These are phyloP conservation scores for Euphydryas editha DNA, from an alignment of 2,888 invertebrate genomes.

Conservation along the genomic window DNA sequence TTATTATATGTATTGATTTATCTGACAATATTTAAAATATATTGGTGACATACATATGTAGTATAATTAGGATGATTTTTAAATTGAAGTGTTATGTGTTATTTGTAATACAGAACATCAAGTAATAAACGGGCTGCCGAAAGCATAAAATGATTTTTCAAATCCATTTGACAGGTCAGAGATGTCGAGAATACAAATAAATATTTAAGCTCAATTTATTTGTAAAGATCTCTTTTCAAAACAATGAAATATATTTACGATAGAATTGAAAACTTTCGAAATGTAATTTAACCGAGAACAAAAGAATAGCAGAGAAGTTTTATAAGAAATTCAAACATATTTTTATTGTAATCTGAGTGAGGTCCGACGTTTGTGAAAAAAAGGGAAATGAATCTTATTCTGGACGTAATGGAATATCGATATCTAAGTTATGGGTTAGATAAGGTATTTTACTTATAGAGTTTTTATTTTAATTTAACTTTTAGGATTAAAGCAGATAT, in stretches of 20 bases:
- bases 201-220: too few species aligned
- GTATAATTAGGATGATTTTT: too few species aligned
- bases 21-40: too few species aligned
- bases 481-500: too few species aligned
- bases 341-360: conserved; percentile 1
- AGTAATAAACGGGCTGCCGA: too few species aligned
- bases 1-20: too few species aligned
- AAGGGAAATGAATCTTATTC: background rate
- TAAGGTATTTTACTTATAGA: background rate
- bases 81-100: too few species aligned
- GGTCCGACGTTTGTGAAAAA: background rate
- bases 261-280: background rate
- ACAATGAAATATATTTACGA: background rate
- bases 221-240: background rate
- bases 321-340: background rate
- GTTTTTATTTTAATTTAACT: background rate
- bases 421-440: background rate
- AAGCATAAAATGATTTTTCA: too few species aligned
- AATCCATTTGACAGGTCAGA: too few species aligned
- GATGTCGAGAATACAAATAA: too few species aligned
- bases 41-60: too few species aligned
- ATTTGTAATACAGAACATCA: too few species aligned
- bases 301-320: background rate
- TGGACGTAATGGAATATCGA: conserved; percentile 1
- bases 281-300: conserved; percentile 6